Conservation (phyloP, 37 sponge, comb jelly and placozoan species). For the Chondrilla cf. caribensis region DNA sequence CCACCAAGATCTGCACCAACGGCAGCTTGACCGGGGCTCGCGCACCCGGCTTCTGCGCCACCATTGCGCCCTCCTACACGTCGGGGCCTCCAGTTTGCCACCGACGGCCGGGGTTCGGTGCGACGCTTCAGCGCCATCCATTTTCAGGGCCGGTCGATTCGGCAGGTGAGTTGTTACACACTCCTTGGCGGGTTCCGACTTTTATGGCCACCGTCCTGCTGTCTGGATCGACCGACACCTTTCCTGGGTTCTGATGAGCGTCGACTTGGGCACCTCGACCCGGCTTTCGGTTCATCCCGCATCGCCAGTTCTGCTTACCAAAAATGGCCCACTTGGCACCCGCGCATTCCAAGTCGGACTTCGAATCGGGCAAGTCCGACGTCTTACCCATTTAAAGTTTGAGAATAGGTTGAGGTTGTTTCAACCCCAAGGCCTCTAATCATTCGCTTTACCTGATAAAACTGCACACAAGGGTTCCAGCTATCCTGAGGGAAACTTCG, state of each 20-base stretch:
- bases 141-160: conserved; percentile 64
- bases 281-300: conserved; percentile 60
- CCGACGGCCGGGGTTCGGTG: conserved; percentile 14
- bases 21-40: conserved; percentile 56
- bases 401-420: conserved; percentile 76
- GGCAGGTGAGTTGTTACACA: conserved; percentile 72
- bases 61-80: too few species aligned
- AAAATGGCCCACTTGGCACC: conserved; percentile 73
- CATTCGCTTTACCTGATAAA: conserved; percentile 55
- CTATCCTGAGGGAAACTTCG: conserved; percentile 72
- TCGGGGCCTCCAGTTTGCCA: too few species aligned
- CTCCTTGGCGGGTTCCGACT: conserved; percentile 65
- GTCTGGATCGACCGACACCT: conserved; percentile 72
- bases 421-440: conserved; percentile 70
- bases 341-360: conserved; percentile 55
- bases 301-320: conserved; percentile 78
- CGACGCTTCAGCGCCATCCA: conserved; percentile 66
- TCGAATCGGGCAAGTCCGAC: background rate
- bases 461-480: conserved; percentile 41
- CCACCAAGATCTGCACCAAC: conserved; percentile 67
- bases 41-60: too few species aligned
- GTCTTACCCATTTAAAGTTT: conserved; percentile 65
- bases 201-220: conserved; percentile 67
- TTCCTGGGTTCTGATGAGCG: conserved; percentile 68
- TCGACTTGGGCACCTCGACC: conserved; percentile 37